Base-by-base conservation (phyloP, 2,797 vertebrate genomes). In the Anguilla marmorata region DNA sequence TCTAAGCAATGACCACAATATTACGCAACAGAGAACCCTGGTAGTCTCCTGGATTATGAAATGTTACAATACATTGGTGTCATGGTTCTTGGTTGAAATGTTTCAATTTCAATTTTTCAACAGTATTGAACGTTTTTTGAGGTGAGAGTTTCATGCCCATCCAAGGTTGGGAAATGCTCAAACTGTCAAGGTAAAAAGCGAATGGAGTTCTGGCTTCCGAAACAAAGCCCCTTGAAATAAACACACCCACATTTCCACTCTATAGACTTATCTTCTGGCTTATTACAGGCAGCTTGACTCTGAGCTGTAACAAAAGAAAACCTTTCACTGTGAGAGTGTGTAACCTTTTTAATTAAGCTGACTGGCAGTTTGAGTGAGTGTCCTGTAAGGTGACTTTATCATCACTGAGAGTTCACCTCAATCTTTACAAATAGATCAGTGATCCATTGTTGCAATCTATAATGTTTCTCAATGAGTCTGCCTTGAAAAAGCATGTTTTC, bases 301-400 rank as follows among this genome's bases (percentile, higher is more conserved):
- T 37, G 69, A 74, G 14, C 30, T 12, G 27, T 74, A 27, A 74
- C 69, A 74, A 74, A 74, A 30, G 69, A 37, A 33, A 74, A 14
- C 8, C 69, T 12, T 74, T 74, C 69, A 3, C 30, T 37, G 69
- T 30, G 30, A 3, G 3, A 37, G 33, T 14, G 69, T 33, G 69
- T 74, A 74, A 74, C 69, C 69, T 74, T 74, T 74, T 74, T 54
- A 74, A 74, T 74, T 74, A 16, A 74, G 27, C 33, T 33, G 69
- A 9, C 69, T 37, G 69, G 33, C 69, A 74, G 69, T 30, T 4
- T 37, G 30, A 33, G 27, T 33, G 69, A 30, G 14, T 30, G 14
- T 21, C 16, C 69, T 33, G 69, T 30, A 4, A 16, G 69, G 12
- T 37, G 30, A 33, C 69, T 37, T 74, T 37, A 37, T 74, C 30